Evolutionary conservation across 2,888 invertebrate species (phyloP), one percentile per base, ranked within the genome.

Genomic region (Cerastoderma edule): DNA sequence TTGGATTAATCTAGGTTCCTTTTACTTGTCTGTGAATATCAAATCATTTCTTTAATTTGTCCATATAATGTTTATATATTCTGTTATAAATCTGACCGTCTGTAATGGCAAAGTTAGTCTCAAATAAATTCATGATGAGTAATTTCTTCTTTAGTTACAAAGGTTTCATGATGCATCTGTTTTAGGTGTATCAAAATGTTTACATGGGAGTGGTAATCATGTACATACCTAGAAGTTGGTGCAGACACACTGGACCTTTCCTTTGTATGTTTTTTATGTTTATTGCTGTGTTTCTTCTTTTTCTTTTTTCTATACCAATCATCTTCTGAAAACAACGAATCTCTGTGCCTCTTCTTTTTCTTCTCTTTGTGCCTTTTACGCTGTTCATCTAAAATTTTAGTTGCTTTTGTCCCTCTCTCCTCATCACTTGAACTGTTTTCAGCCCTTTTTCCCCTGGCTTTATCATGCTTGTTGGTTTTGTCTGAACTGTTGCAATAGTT

Each of bases 191-290:
- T n/a, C n/a, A n/a, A n/a, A n/a, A n/a, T n/a, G n/a, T n/a, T n/a
- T n/a, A n/a, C n/a, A n/a, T n/a, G n/a, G n/a, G n/a, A n/a, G n/a
- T n/a, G n/a, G n/a, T n/a, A n/a, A n/a, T n/a, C n/a, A n/a, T n/a
- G n/a, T n/a, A n/a, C n/a, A n/a, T n/a, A n/a, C n/a, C n/a, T n/a
- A n/a, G n/a, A n/a, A n/a, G n/a, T n/a, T n/a, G n/a, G n/a, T n/a
- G n/a, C n/a, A n/a, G n/a, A n/a, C n/a, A n/a, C n/a, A n/a, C 10
- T 56, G 13, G 32, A 24, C 56, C 39, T 27, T 27, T 53, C 63
- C 22, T 28, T 65, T 54, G 73, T 76, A 19, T 82, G 66, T 65
- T 80, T 81, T 57, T 75, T 78, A 96, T 89, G 95, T 95, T 85
- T 95, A 94, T 75, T 72, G 54, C 76, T 73, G 48, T 48, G 48